Base-by-base conservation (phyloP, 2,113 vertebrate genomes). In the Gallinago undulata region DNA sequence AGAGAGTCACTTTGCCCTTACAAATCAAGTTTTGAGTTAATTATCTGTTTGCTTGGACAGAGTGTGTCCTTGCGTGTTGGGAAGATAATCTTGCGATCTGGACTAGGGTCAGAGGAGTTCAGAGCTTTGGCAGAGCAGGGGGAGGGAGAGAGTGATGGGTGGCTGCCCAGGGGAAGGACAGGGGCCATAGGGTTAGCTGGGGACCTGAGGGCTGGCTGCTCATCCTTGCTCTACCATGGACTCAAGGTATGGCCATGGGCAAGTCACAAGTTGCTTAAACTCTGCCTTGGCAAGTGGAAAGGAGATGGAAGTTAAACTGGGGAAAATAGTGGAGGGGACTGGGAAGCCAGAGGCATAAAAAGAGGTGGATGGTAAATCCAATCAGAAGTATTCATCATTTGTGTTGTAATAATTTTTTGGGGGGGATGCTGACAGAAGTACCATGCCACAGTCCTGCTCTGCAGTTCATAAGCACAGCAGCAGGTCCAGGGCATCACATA, bases 1-100 rank as follows among this genome's bases (percentile, higher is more conserved):
- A 47, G 37, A 86, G 30, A 91, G 87, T 89, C 87, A 72, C 91
- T 96, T 96, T 96, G 95, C 91, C 94, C 95, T 92, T 91, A 76
- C 55, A 81, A 62, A 87, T 96, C 87, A 94, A 84, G 81, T 87
- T 84, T 45, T 45, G 91, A 95, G 87, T 93, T 96, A 87, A 79
- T 96, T 84, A 96, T 96, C 93, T 95, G 80, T 95, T 95, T 93
- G 41, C 45, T 81, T 82, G 84, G 77, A 59, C 74, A 62, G 80
- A 79, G 43, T 12, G 19, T 0, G 45, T 55, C 93, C 94, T 95
- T 82, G 87, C 6, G 8, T 2, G 2, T 45, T 30, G 41, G 51
- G 60, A 19, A 87, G 64, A 77, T 95, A 94, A 94, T 92, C 84
- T 92, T 67, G 51, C 7, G 3, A 39, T 78, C 16, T 45, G 60